Evolutionary conservation across 53 echinoderm and acorn worm genomes (phyloP).

Genomic region (Stichopus horrens): DNA sequence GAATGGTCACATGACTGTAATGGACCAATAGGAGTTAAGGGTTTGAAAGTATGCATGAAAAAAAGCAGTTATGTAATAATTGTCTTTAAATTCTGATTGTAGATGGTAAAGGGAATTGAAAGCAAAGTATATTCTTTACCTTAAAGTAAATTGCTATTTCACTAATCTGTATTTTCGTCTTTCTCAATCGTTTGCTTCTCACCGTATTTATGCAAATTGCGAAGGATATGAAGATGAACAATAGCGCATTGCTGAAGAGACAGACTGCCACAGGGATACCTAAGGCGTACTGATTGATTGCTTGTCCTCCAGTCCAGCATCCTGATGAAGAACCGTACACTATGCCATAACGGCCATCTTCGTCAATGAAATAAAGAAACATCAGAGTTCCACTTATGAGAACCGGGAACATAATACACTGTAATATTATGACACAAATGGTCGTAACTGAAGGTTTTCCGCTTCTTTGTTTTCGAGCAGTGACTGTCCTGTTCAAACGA

Average conservation of each 20-base stretch:
- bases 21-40: too few relatives aligned
- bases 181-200: background rate
- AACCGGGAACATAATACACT: conserved; percentile 1
- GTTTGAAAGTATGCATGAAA: too few relatives aligned
- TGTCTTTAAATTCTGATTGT: too few relatives aligned
- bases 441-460: background rate
- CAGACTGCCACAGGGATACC: conserved; percentile 21
- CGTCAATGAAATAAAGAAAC: background rate
- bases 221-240: background rate
- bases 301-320: conserved; percentile 4
- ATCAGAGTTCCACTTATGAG: background rate
- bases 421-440: background rate
- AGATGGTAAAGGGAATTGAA: too few relatives aligned
- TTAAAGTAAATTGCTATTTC: background rate
- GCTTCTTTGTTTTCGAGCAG: background rate
- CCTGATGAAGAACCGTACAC: background rate
- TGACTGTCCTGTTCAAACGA: background rate
- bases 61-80: too few relatives aligned
- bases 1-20: too few relatives aligned
- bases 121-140: background rate
- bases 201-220: background rate
- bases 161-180: background rate
- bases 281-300: background rate
- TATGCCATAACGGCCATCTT: background rate
- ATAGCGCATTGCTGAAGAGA: background rate